phyloP scores from a whole-genome alignment of 2,113 vertebrate species.

The Picathartes gymnocephalus region DNA sequence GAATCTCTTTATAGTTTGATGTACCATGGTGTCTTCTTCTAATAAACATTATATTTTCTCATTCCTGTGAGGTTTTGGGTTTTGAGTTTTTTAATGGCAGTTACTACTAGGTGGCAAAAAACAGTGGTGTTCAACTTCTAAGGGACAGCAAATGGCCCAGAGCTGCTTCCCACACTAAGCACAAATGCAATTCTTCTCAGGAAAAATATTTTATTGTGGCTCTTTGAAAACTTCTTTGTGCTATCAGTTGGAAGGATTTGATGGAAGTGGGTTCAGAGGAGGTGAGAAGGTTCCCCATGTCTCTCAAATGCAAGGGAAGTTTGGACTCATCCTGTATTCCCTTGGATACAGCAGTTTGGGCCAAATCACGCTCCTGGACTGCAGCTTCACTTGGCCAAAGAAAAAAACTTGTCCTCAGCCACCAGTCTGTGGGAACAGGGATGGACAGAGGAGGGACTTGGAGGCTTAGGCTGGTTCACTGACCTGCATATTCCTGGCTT shows the following conservation, averaged over 20 bases:
- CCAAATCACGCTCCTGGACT: not conserved
- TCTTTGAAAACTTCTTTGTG: not conserved
- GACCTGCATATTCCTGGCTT: not conserved
- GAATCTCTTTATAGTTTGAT: constrained; percentile 36
- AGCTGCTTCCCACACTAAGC: not conserved
- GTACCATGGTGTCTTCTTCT: constrained; percentile 52
- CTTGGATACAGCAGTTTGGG: not conserved
- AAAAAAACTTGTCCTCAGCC: not conserved
- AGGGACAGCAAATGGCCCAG: not conserved
- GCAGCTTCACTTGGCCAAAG: not conserved
- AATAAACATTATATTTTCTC: constrained; percentile 76
- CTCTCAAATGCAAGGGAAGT: not conserved
- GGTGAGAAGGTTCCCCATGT: not conserved
- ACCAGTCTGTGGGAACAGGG: not conserved
- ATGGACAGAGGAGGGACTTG: not conserved
- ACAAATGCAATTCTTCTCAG: not conserved
- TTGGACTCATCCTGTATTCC: not conserved
- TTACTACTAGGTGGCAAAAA: not conserved
- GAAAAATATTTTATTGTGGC: not conserved
- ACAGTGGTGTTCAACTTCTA: not conserved
- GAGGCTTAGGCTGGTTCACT: not conserved
- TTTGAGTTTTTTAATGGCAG: not conserved
- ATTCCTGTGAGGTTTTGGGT: constrained; percentile 39
- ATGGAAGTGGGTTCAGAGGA: not conserved
- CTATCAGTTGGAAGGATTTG: not conserved